Base-by-base conservation (phyloP, 2,888 invertebrate genomes). In the Hybos culiciformis region DNA sequence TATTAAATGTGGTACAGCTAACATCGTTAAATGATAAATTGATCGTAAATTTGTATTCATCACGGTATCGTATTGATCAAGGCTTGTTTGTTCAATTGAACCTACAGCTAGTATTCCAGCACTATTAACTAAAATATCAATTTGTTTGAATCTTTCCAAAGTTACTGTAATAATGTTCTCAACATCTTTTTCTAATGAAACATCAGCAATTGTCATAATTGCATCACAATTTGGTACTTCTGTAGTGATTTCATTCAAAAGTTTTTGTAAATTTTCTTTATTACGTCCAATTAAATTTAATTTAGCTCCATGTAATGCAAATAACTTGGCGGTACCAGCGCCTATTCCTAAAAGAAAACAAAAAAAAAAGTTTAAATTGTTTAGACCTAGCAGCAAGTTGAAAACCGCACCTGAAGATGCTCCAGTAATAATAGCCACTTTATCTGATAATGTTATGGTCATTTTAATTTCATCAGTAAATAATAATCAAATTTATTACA, bases 41-140 rank as follows among this genome's bases (percentile, higher is more conserved):
- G 78, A 73, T 51, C 87, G 75, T 1, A 90, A 79, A 66, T 96
- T 96, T 5, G 81, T 76, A 55, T 85, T 82, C 73, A 94, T 83
- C 37, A 87, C 68, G 53, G 77, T 69, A 58, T 96, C 93, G 58
- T 80, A 92, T 55, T 88, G 86, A 19, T 79, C 81, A 42, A 92
- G 56, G 17, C 76, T 75, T 3, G 87, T 81, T 39, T 73, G 80
- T 66, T 91, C 85, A 51, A 92, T 83, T 5, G 74, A 69, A 5
- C 92, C 93, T 14, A 63, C 58, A 58, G 79, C 80, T 41, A 88
- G 59, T 42, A 83, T 73, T 15, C 93, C 93, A 44, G 92, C 92
- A 68, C 83, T 88, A 61, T 93, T 90, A 0, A 90, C 74, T 37
- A 88, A 63, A 18, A 87, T 74, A 67, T 90, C 84, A 18, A 90